Percentiles rank a stretch among this genome's conserved stretches.
phyloP scores from a whole-genome alignment of 2,113 vertebrate species.

The Sinocyclocheilus rhinocerous region DNA sequence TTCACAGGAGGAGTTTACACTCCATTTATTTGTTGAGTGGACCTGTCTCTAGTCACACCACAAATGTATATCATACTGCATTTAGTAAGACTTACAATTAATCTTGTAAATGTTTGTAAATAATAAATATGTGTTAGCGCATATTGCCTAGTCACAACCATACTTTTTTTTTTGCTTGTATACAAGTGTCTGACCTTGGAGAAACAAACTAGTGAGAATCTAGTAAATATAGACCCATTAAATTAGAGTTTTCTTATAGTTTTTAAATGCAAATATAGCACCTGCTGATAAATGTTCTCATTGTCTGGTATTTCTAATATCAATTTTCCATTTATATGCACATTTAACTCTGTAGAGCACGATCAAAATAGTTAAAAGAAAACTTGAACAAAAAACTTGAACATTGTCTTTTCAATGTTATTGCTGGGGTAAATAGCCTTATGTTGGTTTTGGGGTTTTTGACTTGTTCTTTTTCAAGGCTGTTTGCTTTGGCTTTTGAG shows the following conservation, averaged over 20 bases:
- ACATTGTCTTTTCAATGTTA: background rate
- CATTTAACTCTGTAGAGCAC: too few relatives aligned
- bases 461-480: background rate
- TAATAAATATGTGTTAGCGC: background rate
- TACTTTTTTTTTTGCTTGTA: background rate
- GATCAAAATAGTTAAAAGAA: too few relatives aligned
- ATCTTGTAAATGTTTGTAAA: background rate
- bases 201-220: background rate
- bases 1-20: background rate
- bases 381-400: too few relatives aligned
- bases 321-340: too few relatives aligned
- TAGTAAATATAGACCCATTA: background rate
- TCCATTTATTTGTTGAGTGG: background rate
- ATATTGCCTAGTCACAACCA: background rate
- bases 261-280: too few relatives aligned
- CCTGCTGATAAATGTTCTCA: too few relatives aligned
- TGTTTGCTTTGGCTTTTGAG: slow-evolving; percentile 6
- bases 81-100: background rate
- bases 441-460: background rate
- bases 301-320: too few relatives aligned
- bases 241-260: background rate
- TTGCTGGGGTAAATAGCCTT: background rate
- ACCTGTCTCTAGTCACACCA: background rate
- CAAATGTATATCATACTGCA: background rate
- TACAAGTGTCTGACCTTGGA: background rate